Evolutionary conservation across 2,113 vertebrate genomes (phyloP).

Genomic region (Ctenomys sociabilis): DNA sequence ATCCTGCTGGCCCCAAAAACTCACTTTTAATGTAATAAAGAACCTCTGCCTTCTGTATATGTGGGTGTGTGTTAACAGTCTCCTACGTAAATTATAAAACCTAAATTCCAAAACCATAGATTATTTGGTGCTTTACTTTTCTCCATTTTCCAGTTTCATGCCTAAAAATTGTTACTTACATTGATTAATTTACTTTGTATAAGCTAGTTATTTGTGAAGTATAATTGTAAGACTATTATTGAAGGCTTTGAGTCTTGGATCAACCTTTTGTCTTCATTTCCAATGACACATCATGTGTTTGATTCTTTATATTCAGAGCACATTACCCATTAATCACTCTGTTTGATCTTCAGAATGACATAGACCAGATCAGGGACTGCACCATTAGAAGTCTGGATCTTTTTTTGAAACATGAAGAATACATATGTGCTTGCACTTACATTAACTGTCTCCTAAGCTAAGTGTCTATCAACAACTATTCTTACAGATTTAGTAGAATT

Average conservation of each 20-base stretch:
- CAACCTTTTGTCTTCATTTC: conserved; percentile 50
- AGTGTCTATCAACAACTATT: conserved; percentile 1
- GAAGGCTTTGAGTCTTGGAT: conserved; percentile 22
- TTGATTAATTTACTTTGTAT: neutral
- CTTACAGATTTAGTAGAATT: conserved; percentile 48
- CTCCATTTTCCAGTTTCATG: neutral
- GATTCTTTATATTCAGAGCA: conserved; percentile 1
- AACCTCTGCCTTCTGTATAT: neutral
- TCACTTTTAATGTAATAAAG: neutral
- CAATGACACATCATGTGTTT: neutral
- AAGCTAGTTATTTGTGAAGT: conserved; percentile 28
- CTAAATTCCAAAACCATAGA: neutral
- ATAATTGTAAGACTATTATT: neutral
- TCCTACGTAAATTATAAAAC: neutral
- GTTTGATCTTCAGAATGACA: conserved; percentile 30
- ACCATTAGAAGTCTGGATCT: neutral
- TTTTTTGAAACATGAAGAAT: conserved; percentile 25
- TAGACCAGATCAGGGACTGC: neutral
- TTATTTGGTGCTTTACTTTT: conserved; percentile 9
- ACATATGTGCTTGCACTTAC: neutral
- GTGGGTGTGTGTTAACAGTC: neutral
- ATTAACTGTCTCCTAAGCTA: conserved; percentile 46
- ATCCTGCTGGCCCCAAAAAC: neutral
- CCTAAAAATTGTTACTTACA: conserved; percentile 23
- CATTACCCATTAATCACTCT: conserved; percentile 13